Base-by-base conservation (phyloP, 2,888 invertebrate species). In the Aphodius granarius region DNA sequence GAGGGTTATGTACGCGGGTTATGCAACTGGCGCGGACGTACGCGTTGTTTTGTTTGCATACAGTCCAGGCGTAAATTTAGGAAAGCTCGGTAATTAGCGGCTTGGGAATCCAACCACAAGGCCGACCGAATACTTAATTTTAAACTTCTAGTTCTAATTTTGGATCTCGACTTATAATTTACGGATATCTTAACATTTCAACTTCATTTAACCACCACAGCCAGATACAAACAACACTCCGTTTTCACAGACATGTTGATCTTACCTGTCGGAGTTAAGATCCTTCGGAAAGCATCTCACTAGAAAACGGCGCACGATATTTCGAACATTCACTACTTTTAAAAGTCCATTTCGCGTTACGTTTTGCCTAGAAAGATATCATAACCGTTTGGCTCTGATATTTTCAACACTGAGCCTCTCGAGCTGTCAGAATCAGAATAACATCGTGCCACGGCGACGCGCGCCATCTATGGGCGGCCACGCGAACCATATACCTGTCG, bases 21-120 rank as follows among this genome's bases (percentile, higher is more conserved):
- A 76, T 76, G 72, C 74, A 74, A 71, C 74, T n/a, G 63, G 70
- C 21, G 63, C 66, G 66, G n/a, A n/a, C 18, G 65, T 18, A 23
- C 20, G 43, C 19, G 18, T 63, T 43, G 17, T 16, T 68, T 74
- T 23, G 70, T 70, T 72, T 76, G 74, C 73, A 74, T 72, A 76
- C 62, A 43, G 18, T 20, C 16, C 65, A 68, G 73, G 74, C 73
- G 73, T 43, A 64, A 3, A 43, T 43, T 43, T 6, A 9, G 9
- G 43, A 43, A 3, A 43, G 13, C 43, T 9, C 13, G 4, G 3
- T 13, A 43, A 43, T 43, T 43, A 43, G 13, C 43, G 43, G 43
- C 43, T 13, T n/a, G n/a, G 43, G 13, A 43, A 43, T 9, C 13
- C 43, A 43, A 43, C 13, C 13, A n/a, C 43, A 43, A 43, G 43